phyloP scores from a whole-genome alignment of 2,888 invertebrate genomes.

The Gerris lacustris region DNA sequence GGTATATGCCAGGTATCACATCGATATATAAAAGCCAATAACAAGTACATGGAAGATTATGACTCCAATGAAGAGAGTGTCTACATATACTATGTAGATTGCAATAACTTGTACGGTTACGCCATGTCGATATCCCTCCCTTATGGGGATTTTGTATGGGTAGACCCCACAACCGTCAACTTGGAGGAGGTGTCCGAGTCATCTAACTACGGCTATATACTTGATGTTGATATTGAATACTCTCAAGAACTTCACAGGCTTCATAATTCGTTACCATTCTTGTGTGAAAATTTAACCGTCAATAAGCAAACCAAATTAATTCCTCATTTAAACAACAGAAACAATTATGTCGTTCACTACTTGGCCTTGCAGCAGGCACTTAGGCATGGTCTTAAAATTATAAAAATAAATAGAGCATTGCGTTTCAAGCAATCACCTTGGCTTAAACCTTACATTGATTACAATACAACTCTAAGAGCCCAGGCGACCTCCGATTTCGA shows the following conservation, averaged over 20 bases:
- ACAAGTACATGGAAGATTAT: conserved; percentile 11
- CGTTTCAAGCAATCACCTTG: not conserved
- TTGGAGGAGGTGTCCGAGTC: conserved; percentile 12
- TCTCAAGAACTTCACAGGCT: conserved; percentile 18
- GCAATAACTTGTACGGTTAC: conserved; percentile 14
- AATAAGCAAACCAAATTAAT: not conserved
- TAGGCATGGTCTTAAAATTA: conserved; percentile 7
- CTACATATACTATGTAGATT: conserved; percentile 7
- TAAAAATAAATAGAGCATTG: conserved; percentile 13
- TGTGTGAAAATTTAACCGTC: conserved; percentile 11
- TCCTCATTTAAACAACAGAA: not conserved
- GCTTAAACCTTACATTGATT: conserved; percentile 8
- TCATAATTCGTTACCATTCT: conserved; percentile 17
- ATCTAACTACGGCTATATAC: conserved; percentile 17
- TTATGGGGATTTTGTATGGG: conserved; percentile 16
- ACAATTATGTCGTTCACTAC: too few species aligned
- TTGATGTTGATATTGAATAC: conserved; percentile 21
- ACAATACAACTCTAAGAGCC: conserved; percentile 2
- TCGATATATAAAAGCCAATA: conserved; percentile 9
- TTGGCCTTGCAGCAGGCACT: conserved; percentile 7
- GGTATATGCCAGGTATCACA: conserved; percentile 13
- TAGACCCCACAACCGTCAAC: conserved; percentile 2
- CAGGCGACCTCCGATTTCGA: conserved; percentile 7
- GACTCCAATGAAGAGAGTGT: not conserved
- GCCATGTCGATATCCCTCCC: conserved; percentile 17